Evolutionary conservation across 2,888 invertebrate genomes (phyloP).

Genomic region (Oasisia sp.): DNA sequence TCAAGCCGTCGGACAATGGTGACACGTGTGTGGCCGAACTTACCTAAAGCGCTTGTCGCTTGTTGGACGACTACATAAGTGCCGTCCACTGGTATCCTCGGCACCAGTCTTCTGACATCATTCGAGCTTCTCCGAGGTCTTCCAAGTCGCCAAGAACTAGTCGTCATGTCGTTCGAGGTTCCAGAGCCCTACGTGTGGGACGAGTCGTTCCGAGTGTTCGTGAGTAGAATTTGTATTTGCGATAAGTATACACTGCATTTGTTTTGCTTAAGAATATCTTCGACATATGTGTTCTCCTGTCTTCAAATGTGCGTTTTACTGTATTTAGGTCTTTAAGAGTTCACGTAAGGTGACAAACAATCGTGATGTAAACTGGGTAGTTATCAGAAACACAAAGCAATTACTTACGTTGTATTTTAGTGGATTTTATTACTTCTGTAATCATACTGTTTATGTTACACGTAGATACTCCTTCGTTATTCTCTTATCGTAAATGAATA

Average conservation of each 20-base stretch:
- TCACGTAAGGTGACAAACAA: too few species aligned
- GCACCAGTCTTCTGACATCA: neutral
- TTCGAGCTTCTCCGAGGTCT: neutral
- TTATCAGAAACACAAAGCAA: too few species aligned
- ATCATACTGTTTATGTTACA: too few species aligned
- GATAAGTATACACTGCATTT: neutral
- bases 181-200: constrained; percentile 21
- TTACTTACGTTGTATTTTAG: too few species aligned
- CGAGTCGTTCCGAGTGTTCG: neutral
- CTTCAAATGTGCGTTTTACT: too few species aligned
- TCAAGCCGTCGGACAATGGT: neutral
- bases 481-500: too few species aligned
- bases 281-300: too few species aligned
- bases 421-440: too few species aligned
- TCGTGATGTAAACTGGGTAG: too few species aligned
- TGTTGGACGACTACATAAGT: neutral
- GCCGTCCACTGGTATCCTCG: neutral
- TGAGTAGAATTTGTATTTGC: neutral
- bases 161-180: constrained; percentile 33
- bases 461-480: too few species aligned
- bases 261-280: neutral
- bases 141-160: constrained; percentile 20
- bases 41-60: neutral
- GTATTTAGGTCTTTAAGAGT: too few species aligned
- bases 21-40: neutral